These are phyloP conservation scores for Fratercula arctica DNA, from an alignment of 2,797 vertebrate genomes.

Conservation along the genomic window DNA sequence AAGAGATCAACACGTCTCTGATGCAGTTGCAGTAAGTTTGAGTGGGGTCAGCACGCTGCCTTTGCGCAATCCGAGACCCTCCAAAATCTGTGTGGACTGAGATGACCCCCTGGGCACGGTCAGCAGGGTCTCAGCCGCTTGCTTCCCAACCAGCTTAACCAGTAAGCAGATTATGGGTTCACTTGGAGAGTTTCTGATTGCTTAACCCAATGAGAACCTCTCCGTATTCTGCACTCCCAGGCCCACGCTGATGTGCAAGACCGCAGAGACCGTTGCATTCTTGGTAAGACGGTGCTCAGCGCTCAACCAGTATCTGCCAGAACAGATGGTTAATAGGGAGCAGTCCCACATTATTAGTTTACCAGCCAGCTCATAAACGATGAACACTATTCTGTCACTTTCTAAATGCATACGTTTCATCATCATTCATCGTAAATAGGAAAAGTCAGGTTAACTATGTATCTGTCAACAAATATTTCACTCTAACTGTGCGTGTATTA, in stretches of 20 bases:
- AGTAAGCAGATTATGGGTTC: constrained; percentile 34
- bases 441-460: background rate
- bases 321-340: background rate
- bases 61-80: background rate
- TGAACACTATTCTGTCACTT: background rate
- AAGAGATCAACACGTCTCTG: background rate
- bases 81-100: background rate
- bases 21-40: background rate
- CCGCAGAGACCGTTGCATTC: background rate
- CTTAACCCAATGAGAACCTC: constrained; percentile 31
- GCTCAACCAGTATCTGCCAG: background rate
- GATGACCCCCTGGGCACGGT: background rate
- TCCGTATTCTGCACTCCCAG: background rate
- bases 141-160: constrained; percentile 40
- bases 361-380: background rate
- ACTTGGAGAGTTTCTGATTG: constrained; percentile 18
- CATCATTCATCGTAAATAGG: background rate
- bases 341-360: background rate
- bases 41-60: rapidly evolving
- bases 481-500: background rate
- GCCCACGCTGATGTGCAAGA: background rate
- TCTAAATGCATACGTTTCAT: background rate
- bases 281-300: background rate
- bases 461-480: background rate
- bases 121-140: background rate